phyloP scores from a whole-genome alignment of 2,113 vertebrate species.

The Macroglossus sobrinus region DNA sequence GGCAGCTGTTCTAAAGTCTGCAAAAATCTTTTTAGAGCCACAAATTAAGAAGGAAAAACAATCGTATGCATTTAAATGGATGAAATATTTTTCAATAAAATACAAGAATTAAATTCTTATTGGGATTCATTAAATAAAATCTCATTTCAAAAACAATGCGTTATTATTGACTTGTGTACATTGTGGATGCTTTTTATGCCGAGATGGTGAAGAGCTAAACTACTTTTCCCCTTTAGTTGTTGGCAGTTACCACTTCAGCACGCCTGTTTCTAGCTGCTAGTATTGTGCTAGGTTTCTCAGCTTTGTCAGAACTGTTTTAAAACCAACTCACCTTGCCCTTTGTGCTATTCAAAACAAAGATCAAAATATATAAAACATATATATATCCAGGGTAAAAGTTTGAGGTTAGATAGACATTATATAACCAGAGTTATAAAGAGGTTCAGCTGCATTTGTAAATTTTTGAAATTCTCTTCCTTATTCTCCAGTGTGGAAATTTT shows the following conservation, averaged over 20 bases:
- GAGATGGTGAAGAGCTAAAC: conserved; percentile 3
- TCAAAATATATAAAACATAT: background rate
- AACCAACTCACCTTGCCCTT: background rate
- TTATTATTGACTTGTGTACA: background rate
- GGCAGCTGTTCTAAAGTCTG: background rate
- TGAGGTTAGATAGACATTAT: background rate
- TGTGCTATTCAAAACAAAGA: background rate
- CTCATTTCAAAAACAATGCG: conserved; percentile 31
- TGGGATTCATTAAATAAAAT: conserved; percentile 30
- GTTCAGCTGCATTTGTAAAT: background rate
- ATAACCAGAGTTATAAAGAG: background rate
- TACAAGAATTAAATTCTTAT: background rate
- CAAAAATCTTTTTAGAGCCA: conserved; percentile 10
- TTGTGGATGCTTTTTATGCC: background rate
- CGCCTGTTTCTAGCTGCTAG: background rate
- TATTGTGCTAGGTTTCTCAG: background rate
- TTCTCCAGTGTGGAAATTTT: background rate
- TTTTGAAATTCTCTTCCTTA: background rate
- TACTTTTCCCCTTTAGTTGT: background rate
- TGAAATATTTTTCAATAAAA: conserved; percentile 2
- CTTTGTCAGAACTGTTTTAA: background rate
- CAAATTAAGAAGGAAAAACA: conserved; percentile 7
- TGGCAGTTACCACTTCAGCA: background rate
- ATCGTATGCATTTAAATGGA: background rate
- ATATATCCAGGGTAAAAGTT: background rate